Conservation (phyloP, 2,888 invertebrate species). For the Hemithea aestivaria region DNA sequence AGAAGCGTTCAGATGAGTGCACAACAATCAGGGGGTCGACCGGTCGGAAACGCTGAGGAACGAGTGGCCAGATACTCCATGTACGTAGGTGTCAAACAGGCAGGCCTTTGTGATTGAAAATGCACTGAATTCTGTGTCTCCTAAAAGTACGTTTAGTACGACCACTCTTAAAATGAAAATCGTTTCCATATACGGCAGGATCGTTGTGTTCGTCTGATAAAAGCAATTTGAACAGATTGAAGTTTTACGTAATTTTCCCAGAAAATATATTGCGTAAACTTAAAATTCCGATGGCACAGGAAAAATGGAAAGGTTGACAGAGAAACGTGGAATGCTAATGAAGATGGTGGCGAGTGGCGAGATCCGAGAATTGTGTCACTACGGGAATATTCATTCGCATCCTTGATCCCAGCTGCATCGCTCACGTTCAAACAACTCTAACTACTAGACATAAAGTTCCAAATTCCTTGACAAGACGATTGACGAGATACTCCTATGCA, state of each 20-base stretch:
- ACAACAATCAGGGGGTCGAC: too few species aligned
- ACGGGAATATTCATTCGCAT: constrained; percentile 33
- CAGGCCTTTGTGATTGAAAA: too few species aligned
- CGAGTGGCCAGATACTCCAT: too few species aligned
- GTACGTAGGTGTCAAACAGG: too few species aligned
- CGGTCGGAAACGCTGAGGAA: too few species aligned
- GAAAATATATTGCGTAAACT: constrained; percentile 1
- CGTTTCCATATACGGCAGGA: too few species aligned
- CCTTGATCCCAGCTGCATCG: constrained; percentile 5
- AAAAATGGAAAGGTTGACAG: constrained; percentile 12
- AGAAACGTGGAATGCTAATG: constrained; percentile 39
- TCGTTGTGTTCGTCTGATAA: too few species aligned
- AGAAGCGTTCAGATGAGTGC: too few species aligned
- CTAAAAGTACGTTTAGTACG: too few species aligned
- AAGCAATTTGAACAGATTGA: too few species aligned
- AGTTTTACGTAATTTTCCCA: neutral
- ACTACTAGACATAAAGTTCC: neutral
- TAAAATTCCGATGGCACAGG: constrained; percentile 7
- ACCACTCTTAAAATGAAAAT: too few species aligned
- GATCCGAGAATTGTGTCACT: constrained; percentile 16
- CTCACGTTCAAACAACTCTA: neutral
- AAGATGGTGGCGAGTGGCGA: constrained; percentile 24
- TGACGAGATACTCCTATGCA: neutral
- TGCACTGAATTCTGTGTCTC: too few species aligned
- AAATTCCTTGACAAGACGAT: neutral